Percentiles rank a stretch among this genome's conserved stretches.
phyloP scores from a whole-genome alignment of 2,113 vertebrate genomes.

The Colius striatus region DNA sequence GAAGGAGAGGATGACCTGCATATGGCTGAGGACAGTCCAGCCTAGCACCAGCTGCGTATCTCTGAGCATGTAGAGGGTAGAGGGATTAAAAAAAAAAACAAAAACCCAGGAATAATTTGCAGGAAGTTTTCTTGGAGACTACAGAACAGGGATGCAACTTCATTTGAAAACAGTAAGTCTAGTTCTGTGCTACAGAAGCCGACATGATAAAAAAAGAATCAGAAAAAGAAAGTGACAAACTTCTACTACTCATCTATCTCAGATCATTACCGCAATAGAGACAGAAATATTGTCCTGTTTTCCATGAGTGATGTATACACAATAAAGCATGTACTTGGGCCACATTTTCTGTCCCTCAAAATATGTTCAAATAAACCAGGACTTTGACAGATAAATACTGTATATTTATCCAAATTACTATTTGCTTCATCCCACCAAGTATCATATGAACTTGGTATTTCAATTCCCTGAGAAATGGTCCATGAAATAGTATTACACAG shows the following conservation, averaged over 20 bases:
- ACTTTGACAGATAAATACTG: background rate
- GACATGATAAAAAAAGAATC: background rate
- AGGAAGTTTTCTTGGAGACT: background rate
- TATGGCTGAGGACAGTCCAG: background rate
- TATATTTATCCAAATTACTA: background rate
- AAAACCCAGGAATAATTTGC: background rate
- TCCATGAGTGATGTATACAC: background rate
- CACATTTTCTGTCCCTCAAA: background rate
- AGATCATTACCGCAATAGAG: background rate
- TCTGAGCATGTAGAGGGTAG: background rate
- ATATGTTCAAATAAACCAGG: background rate
- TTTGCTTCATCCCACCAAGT: background rate
- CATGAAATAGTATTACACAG: background rate
- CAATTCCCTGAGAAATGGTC: background rate
- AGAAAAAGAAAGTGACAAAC: background rate
- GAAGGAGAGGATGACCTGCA: background rate
- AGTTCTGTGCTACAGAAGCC: background rate
- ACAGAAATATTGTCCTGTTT: background rate
- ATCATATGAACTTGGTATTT: accelerated
- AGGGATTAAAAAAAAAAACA: no score
- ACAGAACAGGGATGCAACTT: background rate
- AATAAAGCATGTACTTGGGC: accelerated
- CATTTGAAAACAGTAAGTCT: background rate
- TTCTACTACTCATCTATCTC: background rate
- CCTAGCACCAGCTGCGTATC: background rate